A percentile compares a stretch with the other conserved stretches of the same genome.
Evolutionary conservation across 2,113 vertebrate genomes (phyloP).

Genomic region (Anarhynchus alexandrinus): DNA sequence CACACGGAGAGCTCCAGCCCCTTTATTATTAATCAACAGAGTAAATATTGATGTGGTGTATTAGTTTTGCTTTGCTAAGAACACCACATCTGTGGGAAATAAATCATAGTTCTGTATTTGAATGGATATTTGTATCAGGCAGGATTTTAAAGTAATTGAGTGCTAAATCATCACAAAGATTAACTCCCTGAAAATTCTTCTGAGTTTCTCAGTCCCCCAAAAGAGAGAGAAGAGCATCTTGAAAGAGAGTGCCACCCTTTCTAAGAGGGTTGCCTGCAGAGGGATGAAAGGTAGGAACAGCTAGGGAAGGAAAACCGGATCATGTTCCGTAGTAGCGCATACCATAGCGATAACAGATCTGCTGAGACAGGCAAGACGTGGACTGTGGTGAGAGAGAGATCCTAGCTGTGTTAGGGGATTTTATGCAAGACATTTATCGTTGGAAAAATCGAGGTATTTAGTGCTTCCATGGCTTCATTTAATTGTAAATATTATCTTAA

Average conservation of each 20-base stretch:
- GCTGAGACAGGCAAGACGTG: background rate
- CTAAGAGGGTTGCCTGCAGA: background rate
- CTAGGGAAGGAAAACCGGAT: background rate
- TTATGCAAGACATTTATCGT: background rate
- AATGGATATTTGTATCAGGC: background rate
- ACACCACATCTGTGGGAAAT: background rate
- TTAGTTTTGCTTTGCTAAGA: background rate
- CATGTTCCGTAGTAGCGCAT: background rate
- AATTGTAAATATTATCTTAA: background rate
- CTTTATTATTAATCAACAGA: background rate
- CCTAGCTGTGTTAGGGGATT: background rate
- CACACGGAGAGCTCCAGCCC: background rate
- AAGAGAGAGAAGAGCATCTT: background rate
- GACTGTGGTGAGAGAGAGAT: accelerated
- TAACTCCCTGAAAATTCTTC: background rate
- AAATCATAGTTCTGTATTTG: background rate
- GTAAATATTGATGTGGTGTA: background rate
- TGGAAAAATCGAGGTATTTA: background rate
- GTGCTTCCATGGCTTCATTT: background rate
- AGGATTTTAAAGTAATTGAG: background rate
- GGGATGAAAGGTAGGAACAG: background rate
- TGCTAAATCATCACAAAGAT: background rate
- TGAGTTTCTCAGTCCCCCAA: background rate
- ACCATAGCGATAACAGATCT: background rate
- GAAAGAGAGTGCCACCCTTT: background rate